Evolutionary conservation across 1,140 invertebrate species (phyloP).

Genomic region (Habropoda laboriosa): DNA sequence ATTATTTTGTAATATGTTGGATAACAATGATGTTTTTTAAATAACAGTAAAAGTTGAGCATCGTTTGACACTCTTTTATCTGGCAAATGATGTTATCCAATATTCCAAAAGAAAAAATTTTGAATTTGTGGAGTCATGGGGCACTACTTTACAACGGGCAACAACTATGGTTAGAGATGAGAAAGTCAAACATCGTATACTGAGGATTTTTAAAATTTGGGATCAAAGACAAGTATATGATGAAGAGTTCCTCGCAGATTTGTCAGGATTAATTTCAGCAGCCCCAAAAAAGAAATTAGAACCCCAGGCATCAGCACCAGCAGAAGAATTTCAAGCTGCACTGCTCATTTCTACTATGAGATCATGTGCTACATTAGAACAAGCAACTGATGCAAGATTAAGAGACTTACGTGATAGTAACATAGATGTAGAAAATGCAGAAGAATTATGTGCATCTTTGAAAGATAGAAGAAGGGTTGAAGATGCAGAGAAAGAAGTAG

Average conservation of each 20-base stretch:
- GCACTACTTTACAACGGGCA: constrained; percentile 93
- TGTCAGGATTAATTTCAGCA: constrained; percentile 90
- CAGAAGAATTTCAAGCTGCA: constrained; percentile 81
- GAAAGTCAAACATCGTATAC: constrained; percentile 91
- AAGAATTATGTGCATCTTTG: constrained; percentile 85
- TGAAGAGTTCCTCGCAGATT: constrained; percentile 91
- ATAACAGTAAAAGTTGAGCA: constrained; percentile 90
- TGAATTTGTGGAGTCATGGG: constrained; percentile 95
- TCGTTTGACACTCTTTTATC: constrained; percentile 93
- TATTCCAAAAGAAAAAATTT: constrained; percentile 95
- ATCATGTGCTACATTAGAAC: constrained; percentile 82
- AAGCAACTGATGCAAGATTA: constrained; percentile 77
- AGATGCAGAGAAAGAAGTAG: constrained; percentile 94
- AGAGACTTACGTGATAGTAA: constrained; percentile 76
- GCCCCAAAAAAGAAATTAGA: constrained; percentile 87
- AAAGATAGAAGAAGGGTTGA: constrained; percentile 93
- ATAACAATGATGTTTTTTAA: constrained; percentile 13
- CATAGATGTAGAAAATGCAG: constrained; percentile 83
- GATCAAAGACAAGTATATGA: constrained; percentile 94
- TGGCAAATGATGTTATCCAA: constrained; percentile 98
- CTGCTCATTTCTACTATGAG: constrained; percentile 82
- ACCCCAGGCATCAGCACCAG: constrained; percentile 81
- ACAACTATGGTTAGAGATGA: constrained; percentile 95
- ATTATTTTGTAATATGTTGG: neutral
- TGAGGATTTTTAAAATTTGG: constrained; percentile 97